Evolutionary conservation across 2,113 vertebrate species (phyloP).

Genomic region (Phyllopteryx taeniolatus): DNA sequence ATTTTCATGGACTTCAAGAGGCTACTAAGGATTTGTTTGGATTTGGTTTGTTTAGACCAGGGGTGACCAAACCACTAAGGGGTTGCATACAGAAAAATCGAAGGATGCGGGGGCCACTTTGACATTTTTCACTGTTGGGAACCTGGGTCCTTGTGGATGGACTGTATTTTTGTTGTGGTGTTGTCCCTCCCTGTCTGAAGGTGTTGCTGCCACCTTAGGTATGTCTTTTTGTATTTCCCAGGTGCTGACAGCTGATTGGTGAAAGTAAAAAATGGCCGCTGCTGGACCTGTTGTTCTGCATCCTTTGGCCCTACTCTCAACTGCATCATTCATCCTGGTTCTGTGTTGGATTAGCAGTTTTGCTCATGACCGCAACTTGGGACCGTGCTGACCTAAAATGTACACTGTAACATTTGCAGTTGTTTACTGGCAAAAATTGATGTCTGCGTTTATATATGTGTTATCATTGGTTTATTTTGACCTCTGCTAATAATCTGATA

Average conservation of each 20-base stretch:
- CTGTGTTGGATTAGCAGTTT: neutral
- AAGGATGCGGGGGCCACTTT: neutral
- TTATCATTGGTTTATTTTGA: too few species aligned
- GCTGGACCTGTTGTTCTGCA: neutral
- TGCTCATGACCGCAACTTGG: neutral
- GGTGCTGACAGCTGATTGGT: neutral
- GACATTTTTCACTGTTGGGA: too few species aligned
- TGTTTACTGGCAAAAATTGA: too few species aligned
- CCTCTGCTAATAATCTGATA: too few species aligned
- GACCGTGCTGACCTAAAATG: neutral
- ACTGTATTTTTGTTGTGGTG: too few species aligned
- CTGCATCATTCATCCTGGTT: neutral
- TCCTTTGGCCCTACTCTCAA: neutral
- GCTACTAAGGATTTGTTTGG: constrained; percentile 3
- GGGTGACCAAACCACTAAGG: neutral
- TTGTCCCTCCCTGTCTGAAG: neutral
- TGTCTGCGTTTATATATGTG: too few species aligned
- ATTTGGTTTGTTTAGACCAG: neutral
- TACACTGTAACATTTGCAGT: too few species aligned
- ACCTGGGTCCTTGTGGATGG: too few species aligned
- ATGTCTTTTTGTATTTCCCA: too few species aligned
- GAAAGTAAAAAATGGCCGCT: neutral
- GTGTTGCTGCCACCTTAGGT: neutral
- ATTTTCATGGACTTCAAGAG: constrained; percentile 3
- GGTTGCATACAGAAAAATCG: neutral